Evolutionary conservation across 2,113 vertebrate genomes (phyloP), one percentile per base, ranked within the genome.

Genomic region (Paradoxurus hermaphroditus): DNA sequence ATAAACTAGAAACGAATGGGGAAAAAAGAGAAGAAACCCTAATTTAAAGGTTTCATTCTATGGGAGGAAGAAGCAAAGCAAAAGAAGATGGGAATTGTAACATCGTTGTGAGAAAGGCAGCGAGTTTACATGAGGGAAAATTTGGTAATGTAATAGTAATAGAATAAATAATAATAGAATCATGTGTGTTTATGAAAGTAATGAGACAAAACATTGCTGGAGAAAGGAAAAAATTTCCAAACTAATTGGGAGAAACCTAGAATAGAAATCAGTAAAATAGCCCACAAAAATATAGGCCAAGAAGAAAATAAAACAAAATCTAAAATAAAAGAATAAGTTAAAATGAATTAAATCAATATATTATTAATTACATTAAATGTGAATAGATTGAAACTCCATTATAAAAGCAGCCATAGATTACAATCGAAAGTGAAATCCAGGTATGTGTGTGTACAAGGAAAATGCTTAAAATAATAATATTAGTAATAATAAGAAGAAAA

Each of bases 161-260:
- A 65, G 25, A 73, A 96, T 13, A 82, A 91, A 78, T 79, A 89
- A 87, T 27, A 49, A 86, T 56, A 79, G 39, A 65, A 15, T 68
- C 31, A 27, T 44, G 7, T 86, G 31, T 70, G 23, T 49, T 85
- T 82, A 84, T 29, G 15, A 86, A 96, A 72, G 53, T 86, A 51
- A 78, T 16, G 19, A 56, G 59, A 41, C 53, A 15, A 21, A 46
- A 67, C 10, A 82, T 63, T 75, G 39, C 16, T 59, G 85, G 2
- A 86, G 56, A 81, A 75, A 15, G 25, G 73, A 73, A 82, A 86
- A 56, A 97, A 49, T 19, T 10, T 96, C 79, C 34, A 53, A 7
- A 51, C 7, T 70, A 88, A 72, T 53, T 63, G 5, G 1, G 36
- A 94, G 23, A 95, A 82, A 77, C 3, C 34, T 73, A 75, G 25